Evolutionary conservation across 2,113 vertebrate species (phyloP).

Genomic region (Percina caprodes): DNA sequence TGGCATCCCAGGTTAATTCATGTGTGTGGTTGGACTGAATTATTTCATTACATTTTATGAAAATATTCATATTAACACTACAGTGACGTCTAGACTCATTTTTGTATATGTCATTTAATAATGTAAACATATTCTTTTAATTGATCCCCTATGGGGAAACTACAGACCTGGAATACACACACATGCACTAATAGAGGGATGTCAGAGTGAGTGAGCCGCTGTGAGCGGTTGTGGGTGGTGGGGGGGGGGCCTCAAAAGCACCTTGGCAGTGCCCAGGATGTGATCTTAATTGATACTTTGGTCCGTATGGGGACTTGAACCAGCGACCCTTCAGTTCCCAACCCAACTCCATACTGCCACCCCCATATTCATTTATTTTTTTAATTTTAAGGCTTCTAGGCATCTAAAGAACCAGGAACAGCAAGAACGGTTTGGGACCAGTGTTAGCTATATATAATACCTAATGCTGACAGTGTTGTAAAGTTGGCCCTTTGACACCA

Average conservation of each 20-base stretch:
- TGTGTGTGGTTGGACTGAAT: not conserved
- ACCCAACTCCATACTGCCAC: too few species aligned
- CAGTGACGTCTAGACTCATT: not conserved
- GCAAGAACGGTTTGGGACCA: not conserved
- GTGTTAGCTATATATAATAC: not conserved
- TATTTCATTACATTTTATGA: not conserved
- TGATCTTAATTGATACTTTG: too few species aligned
- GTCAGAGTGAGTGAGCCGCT: too few species aligned
- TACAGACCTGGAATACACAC: too few species aligned
- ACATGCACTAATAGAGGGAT: too few species aligned
- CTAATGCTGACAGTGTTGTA: not conserved
- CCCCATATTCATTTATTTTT: not conserved
- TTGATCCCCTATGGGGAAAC: too few species aligned
- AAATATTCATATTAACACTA: not conserved
- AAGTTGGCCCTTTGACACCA: not conserved
- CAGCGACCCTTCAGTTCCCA: too few species aligned
- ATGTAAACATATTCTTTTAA: too few species aligned
- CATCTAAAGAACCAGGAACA: not conserved
- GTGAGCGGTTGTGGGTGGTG: too few species aligned
- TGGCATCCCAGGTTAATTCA: not conserved
- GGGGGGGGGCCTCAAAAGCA: too few species aligned
- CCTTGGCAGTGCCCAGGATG: too few species aligned
- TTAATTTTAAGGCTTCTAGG: not conserved
- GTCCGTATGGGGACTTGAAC: too few species aligned
- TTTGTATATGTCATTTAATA: not conserved